These are phyloP conservation scores for Dastarcus helophoroides DNA, from an alignment of 2,888 invertebrate species.

Conservation along the genomic window DNA sequence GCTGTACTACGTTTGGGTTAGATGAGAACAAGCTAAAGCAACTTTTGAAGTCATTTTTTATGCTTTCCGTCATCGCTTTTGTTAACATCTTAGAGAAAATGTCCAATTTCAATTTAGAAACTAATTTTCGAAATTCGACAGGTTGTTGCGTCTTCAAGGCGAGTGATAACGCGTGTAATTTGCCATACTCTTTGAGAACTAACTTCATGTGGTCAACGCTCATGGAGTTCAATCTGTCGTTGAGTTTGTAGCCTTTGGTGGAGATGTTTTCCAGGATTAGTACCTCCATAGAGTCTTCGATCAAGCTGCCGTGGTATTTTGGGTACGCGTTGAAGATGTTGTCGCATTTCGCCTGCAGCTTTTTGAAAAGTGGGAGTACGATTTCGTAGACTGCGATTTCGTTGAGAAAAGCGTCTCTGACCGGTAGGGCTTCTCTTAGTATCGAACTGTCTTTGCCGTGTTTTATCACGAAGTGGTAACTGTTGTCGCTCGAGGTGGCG, in stretches of 20 bases:
- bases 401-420: constrained; percentile 14
- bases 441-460: constrained; percentile 9
- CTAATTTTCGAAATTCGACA: too few relatives aligned
- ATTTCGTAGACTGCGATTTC: constrained; percentile 18
- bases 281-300: constrained; percentile 8
- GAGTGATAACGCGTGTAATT: constrained; percentile 12
- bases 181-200: constrained; percentile 21
- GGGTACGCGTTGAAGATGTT: constrained; percentile 11
- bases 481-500: not conserved
- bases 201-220: constrained; percentile 20
- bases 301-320: constrained; percentile 13
- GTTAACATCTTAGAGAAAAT: too few relatives aligned
- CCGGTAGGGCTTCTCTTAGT: constrained; percentile 11
- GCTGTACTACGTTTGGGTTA: too few relatives aligned
- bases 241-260: constrained; percentile 16
- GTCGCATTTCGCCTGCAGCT: constrained; percentile 13
- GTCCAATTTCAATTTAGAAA: too few relatives aligned
- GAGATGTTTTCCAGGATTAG: constrained; percentile 23
- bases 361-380: constrained; percentile 14
- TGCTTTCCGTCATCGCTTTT: too few relatives aligned
- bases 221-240: constrained; percentile 17
- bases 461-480: constrained; percentile 11
- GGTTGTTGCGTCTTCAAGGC: constrained; percentile 12
- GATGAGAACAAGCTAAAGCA: too few relatives aligned
- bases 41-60: too few relatives aligned